Conservation (phyloP, 1,140 invertebrate genomes). For the Bombyx mori region ASM3026992v2 NC_085115.1:1914001-1914500, state of each 20-base stretch:
- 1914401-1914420: constrained; percentile 37
- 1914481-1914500: constrained; percentile 46
- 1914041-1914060: constrained; percentile 72
- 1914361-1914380: constrained; percentile 46
- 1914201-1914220: constrained; percentile 76
- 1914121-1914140: constrained; percentile 62
- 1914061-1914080: constrained; percentile 74
- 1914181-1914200: constrained; percentile 59
- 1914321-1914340: constrained; percentile 49
- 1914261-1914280: constrained; percentile 76
- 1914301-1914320: constrained; percentile 64
- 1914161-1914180: constrained; percentile 69
- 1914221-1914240: constrained; percentile 78
- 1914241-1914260: constrained; percentile 73
- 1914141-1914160: constrained; percentile 70
- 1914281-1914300: constrained; percentile 71
- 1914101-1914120: constrained; percentile 75
- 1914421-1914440: constrained; percentile 72
- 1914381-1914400: constrained; percentile 49
- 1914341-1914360: constrained; percentile 52
- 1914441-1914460: constrained; percentile 75
- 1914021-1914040: constrained; percentile 73
- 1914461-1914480: constrained; percentile 76
- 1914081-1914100: constrained; percentile 72
- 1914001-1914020: constrained; percentile 60